These are phyloP conservation scores for Cephus rjabovi DNA, from an alignment of 2,888 invertebrate genomes.

Conservation along the genomic window DNA sequence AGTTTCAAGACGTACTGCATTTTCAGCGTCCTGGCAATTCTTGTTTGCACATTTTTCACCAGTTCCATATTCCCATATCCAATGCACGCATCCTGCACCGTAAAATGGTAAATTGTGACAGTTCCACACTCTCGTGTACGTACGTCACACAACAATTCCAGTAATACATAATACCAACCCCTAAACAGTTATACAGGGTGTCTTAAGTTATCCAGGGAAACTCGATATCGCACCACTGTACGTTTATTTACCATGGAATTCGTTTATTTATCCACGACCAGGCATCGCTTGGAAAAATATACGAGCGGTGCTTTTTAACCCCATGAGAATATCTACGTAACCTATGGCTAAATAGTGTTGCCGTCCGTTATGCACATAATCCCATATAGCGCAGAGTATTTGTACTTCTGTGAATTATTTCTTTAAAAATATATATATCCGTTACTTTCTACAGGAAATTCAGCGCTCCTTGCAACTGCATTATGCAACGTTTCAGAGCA, in stretches of 20 bases:
- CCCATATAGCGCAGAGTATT: neutral
- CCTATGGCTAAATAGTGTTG: neutral
- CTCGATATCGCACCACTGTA: constrained; percentile 34
- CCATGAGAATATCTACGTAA: constrained; percentile 8
- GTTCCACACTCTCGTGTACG: neutral
- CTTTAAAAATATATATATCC: neutral
- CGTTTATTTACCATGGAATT: constrained; percentile 29
- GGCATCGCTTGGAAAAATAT: constrained; percentile 40
- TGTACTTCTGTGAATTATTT: neutral
- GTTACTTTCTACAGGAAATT: constrained; percentile 38
- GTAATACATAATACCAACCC: neutral
- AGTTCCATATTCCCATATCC: constrained; percentile 46
- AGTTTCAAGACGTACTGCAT: constrained; percentile 25
- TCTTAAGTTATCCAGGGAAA: constrained; percentile 33
- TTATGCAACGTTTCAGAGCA: constrained; percentile 44
- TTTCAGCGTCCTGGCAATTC: constrained; percentile 17
- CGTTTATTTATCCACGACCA: constrained; percentile 45
- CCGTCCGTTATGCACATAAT: neutral
- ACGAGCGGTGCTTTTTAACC: constrained; percentile 23
- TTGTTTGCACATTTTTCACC: constrained; percentile 24
- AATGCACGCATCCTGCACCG: constrained; percentile 46
- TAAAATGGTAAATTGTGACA: constrained; percentile 41
- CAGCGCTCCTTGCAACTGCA: constrained; percentile 39
- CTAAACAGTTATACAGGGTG: constrained; percentile 3
- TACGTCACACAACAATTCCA: neutral